Evolutionary conservation across 2,113 vertebrate genomes (phyloP), one percentile per base, ranked within the genome.

Genomic region (Colinus virginianus): DNA sequence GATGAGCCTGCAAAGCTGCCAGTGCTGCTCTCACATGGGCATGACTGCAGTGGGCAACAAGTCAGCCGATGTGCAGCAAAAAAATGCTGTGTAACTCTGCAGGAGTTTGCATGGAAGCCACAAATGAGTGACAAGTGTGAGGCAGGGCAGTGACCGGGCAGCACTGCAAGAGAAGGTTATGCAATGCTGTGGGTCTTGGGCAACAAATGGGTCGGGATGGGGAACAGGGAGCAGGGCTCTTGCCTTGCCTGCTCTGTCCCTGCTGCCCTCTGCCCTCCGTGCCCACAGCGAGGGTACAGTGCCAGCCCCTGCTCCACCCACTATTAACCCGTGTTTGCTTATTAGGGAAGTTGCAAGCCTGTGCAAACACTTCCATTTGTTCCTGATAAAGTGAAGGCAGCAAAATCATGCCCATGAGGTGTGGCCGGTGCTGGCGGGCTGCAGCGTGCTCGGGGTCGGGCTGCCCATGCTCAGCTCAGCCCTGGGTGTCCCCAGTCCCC

Each of bases 301-400:
- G 61, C 64, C 81, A 89, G 17, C 32, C 71, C 51, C 76, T 46
- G 49, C 58, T 48, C 79, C 86, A 84, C 87, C 81, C 78, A 12
- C 51, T 91, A 74, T 81, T 79, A 83, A 49, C 78, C 72, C 21
- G 2, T 93, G 64, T 93, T 94, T 92, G 78, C 85, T 80, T 77
- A 92, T 77, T 87, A 92, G 88, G 90, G 91, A 80, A 95, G 86
- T 64, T 6, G 62, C 85, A 45, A 53, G 64, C 81, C 90, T 94
- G 85, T 63, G 90, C 88, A 94, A 96, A 96, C 78, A 76, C 70
- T 93, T 17, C n/a, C 89, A 75, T 91, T 96, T 91, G 76, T 78
- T 94, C 77, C 70, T 28, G 85, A 93, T 95, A 94, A 91, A 89
- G 13, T 3, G 9, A 20, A 59, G 53, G 42, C 7, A 74, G 32